Evolutionary conservation across 1,140 invertebrate genomes (phyloP).

Genomic region (Nebria ingens): DNA sequence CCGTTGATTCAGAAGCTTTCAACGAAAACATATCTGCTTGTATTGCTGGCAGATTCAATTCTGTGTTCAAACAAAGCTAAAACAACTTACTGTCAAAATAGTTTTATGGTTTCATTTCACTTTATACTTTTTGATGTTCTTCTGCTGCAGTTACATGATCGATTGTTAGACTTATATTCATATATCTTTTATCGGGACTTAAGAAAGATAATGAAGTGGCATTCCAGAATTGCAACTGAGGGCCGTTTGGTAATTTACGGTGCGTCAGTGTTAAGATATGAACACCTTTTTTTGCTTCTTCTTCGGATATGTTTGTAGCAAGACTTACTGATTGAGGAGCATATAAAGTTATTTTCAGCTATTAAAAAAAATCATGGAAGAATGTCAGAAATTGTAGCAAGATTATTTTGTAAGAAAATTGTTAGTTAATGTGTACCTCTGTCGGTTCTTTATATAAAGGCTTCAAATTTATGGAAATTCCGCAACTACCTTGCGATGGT

Average conservation of each 20-base stretch:
- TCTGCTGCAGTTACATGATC: background rate
- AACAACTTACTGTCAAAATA: background rate
- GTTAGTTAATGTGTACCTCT: background rate
- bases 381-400: background rate
- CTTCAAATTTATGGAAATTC: conserved; percentile 23
- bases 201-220: background rate
- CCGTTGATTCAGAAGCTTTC: background rate
- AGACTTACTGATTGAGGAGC: too few relatives aligned
- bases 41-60: background rate
- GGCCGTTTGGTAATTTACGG: background rate
- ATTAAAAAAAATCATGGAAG: too few relatives aligned
- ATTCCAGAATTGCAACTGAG: background rate
- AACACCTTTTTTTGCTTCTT: background rate
- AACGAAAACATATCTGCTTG: background rate
- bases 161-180: background rate
- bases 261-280: background rate
- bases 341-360: background rate
- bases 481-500: conserved; percentile 24
- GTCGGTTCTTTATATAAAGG: conserved; percentile 15
- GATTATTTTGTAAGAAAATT: background rate
- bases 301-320: background rate
- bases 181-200: background rate
- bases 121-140: background rate
- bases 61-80: background rate
- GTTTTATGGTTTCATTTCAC: background rate